Evolutionary conservation across 2,113 vertebrate species (phyloP), one percentile per base, ranked within the genome.

Genomic region (Dasyprocta punctata): DNA sequence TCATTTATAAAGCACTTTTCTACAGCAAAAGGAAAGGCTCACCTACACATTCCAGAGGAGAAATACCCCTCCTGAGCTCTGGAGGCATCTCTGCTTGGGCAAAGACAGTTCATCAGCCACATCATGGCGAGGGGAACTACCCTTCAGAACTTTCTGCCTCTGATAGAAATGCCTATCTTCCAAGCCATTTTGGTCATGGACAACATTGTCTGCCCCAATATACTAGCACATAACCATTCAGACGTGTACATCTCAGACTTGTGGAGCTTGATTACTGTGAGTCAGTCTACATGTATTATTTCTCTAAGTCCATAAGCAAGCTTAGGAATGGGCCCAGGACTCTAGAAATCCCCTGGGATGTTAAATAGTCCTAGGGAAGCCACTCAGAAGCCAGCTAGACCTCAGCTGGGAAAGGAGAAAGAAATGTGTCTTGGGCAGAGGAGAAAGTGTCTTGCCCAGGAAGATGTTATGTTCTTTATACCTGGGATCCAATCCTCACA

Each of bases 361-460:
- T 75, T 11, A 44, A 24, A 9, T 77, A 52, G 24, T 67, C 9
- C n/a, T 63, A 73, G 28, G n/a, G 36, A 54, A 19, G 19, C 36
- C 60, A 69, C 60, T 89, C 67, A 38, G 33, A 17, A 83, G n/a
- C 49, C 63, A 80, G 14, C 0, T 22, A 41, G 58, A 84, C 44
- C 69, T 88, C 61, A 91, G 61, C 61, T 67, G 24, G 47, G 75
- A 84, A 71, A 93, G n/a, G 84, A 83, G 81, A 77, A 89, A 81
- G 19, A n/a, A n/a, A n/a, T n/a, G 33, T 56, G 13, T 69, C 71
- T 86, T 54, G 54, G 28, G n/a, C n/a, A 67, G 38, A 83, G 28
- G 33, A 69, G 0, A n/a, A 69, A n/a, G 36, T 17, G 36, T 69
- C 65, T 61, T 69, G 10, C 44, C 63, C 30, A 19, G 65, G 67